phyloP scores from a whole-genome alignment of 1,140 invertebrate species.

The Magallana angulata region DNA sequence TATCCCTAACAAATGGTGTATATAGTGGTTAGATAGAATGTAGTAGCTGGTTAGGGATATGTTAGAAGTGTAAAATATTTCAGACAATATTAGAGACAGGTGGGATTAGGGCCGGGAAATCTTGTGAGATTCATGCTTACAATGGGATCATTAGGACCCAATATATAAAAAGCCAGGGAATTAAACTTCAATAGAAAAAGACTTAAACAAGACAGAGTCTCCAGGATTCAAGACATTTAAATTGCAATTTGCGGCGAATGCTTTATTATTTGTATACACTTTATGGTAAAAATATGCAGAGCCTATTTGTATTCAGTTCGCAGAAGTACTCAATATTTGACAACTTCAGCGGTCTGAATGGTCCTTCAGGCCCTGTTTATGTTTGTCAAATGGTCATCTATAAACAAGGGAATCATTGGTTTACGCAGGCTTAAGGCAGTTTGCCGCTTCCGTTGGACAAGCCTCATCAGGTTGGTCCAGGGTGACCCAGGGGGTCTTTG shows the following conservation, averaged over 20 bases:
- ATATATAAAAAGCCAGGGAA: conserved; percentile 18
- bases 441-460: neutral
- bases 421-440: neutral
- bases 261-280: conserved; percentile 30
- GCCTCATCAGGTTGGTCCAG: neutral
- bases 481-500: neutral
- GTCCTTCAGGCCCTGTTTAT: conserved; percentile 10
- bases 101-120: neutral
- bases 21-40: too few species aligned
- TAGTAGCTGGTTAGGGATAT: too few species aligned
- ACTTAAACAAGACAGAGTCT: conserved; percentile 12
- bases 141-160: neutral
- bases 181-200: conserved; percentile 31
- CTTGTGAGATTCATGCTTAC: conserved; percentile 15
- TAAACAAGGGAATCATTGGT: neutral
- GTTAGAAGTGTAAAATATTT: neutral
- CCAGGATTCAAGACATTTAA: conserved; percentile 20
- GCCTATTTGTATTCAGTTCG: neutral
- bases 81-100: conserved; percentile 29
- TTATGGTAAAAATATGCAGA: neutral
- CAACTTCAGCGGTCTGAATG: neutral
- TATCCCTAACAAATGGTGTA: neutral
- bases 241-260: conserved; percentile 13
- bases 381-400: neutral
- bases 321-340: conserved; percentile 22